Conservation (phyloP, 1,140 invertebrate species). For the Ceratosolen solmsi region DNA sequence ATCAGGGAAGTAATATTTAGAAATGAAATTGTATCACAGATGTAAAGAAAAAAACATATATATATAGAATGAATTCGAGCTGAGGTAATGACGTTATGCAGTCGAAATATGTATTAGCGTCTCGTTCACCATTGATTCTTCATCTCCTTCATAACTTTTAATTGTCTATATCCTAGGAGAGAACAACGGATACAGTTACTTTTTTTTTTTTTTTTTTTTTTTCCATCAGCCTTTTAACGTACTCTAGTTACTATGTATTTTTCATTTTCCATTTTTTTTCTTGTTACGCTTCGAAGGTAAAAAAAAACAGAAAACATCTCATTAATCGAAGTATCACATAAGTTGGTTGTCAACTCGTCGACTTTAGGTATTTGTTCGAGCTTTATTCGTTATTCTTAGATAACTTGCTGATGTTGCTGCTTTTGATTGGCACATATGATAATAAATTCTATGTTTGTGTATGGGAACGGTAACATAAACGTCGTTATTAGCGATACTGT, state of each 20-base stretch:
- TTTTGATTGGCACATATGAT: conserved; percentile 46
- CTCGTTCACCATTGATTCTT: conserved; percentile 23
- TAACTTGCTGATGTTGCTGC: conserved; percentile 45
- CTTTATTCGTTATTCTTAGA: conserved; percentile 45
- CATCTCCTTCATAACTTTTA: conserved; percentile 34
- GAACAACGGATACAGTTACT: conserved; percentile 40
- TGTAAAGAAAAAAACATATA: conserved; percentile 23
- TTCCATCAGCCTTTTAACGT: conserved; percentile 45
- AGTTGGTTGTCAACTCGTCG: conserved; percentile 36
- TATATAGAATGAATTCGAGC: conserved; percentile 11
- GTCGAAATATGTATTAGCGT: conserved; percentile 27
- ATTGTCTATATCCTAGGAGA: conserved; percentile 27
- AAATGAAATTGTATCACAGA: conserved; percentile 10
- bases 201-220: conserved; percentile 46
- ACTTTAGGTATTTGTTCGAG: conserved; percentile 45
- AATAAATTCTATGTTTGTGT: conserved; percentile 44
- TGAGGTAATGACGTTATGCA: conserved; percentile 42
- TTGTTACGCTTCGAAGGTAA: conserved; percentile 29
- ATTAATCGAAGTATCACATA: conserved; percentile 48
- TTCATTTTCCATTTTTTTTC: conserved; percentile 23
- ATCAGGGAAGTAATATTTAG: conserved; percentile 17
- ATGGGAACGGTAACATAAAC: conserved; percentile 47
- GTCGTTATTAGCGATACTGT: conserved; percentile 16
- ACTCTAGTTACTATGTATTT: conserved; percentile 16
- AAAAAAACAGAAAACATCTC: conserved; percentile 41